phyloP scores from a whole-genome alignment of 2,888 invertebrate genomes.

The Lasioglossum marginatum region DNA sequence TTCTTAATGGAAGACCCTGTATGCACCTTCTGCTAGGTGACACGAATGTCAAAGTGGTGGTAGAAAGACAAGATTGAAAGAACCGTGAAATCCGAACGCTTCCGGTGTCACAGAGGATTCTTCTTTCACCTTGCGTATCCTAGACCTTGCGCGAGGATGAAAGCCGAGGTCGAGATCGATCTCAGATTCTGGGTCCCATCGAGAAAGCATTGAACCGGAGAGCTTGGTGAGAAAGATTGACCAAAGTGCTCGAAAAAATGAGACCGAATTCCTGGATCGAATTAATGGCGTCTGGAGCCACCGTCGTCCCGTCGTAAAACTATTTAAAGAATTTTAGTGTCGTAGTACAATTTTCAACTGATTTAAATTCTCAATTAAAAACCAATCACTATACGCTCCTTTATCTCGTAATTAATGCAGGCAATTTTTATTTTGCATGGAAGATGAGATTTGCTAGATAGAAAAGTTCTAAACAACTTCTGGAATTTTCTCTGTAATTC shows the following conservation, averaged over 20 bases:
- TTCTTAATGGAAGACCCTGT: no score
- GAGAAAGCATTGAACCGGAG: constrained; percentile 12
- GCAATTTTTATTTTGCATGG: no score
- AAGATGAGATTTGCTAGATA: no score
- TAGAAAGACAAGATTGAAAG: background rate
- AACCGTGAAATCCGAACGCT: constrained; percentile 14
- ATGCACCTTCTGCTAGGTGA: no score
- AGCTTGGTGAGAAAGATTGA: background rate
- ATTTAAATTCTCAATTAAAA: background rate
- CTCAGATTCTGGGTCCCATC: constrained; percentile 53
- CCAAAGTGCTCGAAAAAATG: background rate
- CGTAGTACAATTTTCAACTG: background rate
- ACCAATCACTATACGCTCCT: no score
- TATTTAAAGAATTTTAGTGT: background rate
- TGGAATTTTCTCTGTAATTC: no score
- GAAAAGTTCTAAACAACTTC: no score
- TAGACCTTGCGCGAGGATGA: constrained; percentile 80
- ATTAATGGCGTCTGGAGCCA: background rate
- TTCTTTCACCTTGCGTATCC: constrained; percentile 62
- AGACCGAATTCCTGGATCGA: background rate
- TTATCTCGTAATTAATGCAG: no score
- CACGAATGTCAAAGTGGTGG: background rate
- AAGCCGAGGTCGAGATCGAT: constrained; percentile 74
- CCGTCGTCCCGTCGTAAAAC: background rate
- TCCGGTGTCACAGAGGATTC: constrained; percentile 1